Percentiles rank a stretch among this genome's conserved stretches.
Evolutionary conservation across 2,888 invertebrate species (phyloP).

Genomic region (Megamerina dolium): DNA sequence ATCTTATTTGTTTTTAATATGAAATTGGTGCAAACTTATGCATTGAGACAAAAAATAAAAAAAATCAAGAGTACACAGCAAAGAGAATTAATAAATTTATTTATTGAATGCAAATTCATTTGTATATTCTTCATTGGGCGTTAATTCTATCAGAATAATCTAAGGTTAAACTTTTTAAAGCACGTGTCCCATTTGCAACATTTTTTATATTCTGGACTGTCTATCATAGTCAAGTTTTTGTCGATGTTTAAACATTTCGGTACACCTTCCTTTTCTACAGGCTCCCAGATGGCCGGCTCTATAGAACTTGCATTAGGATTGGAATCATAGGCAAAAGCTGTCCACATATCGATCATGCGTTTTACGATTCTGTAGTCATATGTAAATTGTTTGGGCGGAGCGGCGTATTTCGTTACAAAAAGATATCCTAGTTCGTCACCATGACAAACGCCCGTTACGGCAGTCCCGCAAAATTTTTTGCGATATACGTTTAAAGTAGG

Average conservation of each 20-base stretch:
- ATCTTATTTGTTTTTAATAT: too few species aligned
- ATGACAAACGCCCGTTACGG: constrained; percentile 31
- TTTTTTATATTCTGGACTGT: constrained; percentile 30
- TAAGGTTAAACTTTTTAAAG: constrained; percentile 20
- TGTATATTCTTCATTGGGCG: too few species aligned
- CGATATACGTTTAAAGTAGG: constrained; percentile 40
- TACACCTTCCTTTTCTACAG: constrained; percentile 19
- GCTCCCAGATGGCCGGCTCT: constrained; percentile 27
- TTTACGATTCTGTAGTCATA: constrained; percentile 33
- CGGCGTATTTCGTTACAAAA: constrained; percentile 28
- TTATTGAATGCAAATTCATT: too few species aligned
- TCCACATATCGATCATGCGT: constrained; percentile 32
- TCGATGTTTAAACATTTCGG: constrained; percentile 36
- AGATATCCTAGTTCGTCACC: constrained; percentile 39
- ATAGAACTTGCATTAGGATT: constrained; percentile 33
- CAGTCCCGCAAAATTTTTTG: too few species aligned
- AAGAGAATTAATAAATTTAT: constrained; percentile 1
- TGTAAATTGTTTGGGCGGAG: constrained; percentile 24
- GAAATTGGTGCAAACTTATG: too few species aligned
- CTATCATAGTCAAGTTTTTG: constrained; percentile 28
- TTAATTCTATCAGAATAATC: background rate
- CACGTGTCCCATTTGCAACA: constrained; percentile 29
- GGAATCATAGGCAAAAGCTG: constrained; percentile 33
- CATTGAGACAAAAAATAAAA: background rate
- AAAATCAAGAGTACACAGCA: background rate